Evolutionary conservation across 2,888 invertebrate genomes (phyloP).

Genomic region (Drosophila setosimentum): DNA sequence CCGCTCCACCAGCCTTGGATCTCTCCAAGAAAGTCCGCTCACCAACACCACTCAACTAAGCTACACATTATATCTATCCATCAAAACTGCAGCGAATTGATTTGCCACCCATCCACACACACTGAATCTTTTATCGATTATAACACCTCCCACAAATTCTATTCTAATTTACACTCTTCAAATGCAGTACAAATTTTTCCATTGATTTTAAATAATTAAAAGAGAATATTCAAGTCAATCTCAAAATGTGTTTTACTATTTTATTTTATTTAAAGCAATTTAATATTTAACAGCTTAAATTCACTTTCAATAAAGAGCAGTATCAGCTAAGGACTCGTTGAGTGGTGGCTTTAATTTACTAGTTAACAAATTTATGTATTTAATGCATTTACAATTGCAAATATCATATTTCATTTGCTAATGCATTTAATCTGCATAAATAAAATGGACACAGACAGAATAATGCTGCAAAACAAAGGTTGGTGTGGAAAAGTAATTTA

Average conservation of each 20-base stretch:
- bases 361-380: neutral
- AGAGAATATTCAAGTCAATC: too few relatives aligned
- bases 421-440: neutral
- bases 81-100: conserved; percentile 2
- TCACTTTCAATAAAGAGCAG: neutral
- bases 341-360: neutral
- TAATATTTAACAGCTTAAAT: too few relatives aligned
- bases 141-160: neutral
- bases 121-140: neutral
- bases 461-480: neutral
- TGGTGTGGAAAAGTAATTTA: neutral
- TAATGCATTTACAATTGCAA: neutral
- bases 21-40: neutral
- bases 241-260: too few relatives aligned
- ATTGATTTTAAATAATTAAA: too few relatives aligned
- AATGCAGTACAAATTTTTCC: too few relatives aligned
- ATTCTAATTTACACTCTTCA: too few relatives aligned
- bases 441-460: neutral
- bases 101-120: neutral
- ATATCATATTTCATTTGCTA: neutral
- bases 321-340: too few relatives aligned
- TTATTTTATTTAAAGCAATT: neutral
- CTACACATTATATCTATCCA: neutral
- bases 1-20: neutral
- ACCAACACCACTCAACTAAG: conserved; percentile 5